A percentile compares a stretch with the other conserved stretches of the same genome.
phyloP scores from a whole-genome alignment of 2,888 invertebrate species.

The Atherix ibis region DNA sequence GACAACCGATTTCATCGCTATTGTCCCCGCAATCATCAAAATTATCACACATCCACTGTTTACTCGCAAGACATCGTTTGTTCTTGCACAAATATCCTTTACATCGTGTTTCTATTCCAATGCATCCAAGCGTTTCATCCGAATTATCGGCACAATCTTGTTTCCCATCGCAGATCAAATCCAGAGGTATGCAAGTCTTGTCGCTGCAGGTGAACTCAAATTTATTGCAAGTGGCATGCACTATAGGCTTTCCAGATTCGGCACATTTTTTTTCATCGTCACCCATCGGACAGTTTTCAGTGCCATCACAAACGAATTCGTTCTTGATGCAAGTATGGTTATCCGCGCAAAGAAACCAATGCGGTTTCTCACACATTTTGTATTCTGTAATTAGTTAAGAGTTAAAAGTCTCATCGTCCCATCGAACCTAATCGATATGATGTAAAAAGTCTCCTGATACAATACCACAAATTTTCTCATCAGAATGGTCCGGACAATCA shows the following conservation, averaged over 20 bases:
- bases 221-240: slow-evolving; percentile 16
- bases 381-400: slow-evolving; percentile 16
- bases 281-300: slow-evolving; percentile 47
- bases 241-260: too few species aligned
- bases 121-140: slow-evolving; percentile 42
- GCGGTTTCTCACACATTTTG: slow-evolving; percentile 24
- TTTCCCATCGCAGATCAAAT: slow-evolving; percentile 52
- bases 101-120: slow-evolving; percentile 33
- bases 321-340: slow-evolving; percentile 49
- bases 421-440: background rate
- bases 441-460: background rate
- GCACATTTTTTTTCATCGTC: slow-evolving; percentile 41
- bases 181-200: slow-evolving; percentile 45
- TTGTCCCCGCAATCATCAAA: slow-evolving; percentile 41
- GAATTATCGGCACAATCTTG: slow-evolving; percentile 57
- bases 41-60: slow-evolving; percentile 39
- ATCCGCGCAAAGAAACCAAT: slow-evolving; percentile 27
- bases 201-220: slow-evolving; percentile 26
- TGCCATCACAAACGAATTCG: slow-evolving; percentile 55
- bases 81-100: slow-evolving; percentile 45
- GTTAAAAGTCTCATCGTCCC: slow-evolving; percentile 1
- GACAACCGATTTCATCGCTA: slow-evolving; percentile 38
- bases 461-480: slow-evolving; percentile 29
- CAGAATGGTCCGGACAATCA: slow-evolving; percentile 26
- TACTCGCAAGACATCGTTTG: slow-evolving; percentile 36